Base-by-base conservation (phyloP, 2,113 vertebrate genomes). In the Notothenia rossii region DNA sequence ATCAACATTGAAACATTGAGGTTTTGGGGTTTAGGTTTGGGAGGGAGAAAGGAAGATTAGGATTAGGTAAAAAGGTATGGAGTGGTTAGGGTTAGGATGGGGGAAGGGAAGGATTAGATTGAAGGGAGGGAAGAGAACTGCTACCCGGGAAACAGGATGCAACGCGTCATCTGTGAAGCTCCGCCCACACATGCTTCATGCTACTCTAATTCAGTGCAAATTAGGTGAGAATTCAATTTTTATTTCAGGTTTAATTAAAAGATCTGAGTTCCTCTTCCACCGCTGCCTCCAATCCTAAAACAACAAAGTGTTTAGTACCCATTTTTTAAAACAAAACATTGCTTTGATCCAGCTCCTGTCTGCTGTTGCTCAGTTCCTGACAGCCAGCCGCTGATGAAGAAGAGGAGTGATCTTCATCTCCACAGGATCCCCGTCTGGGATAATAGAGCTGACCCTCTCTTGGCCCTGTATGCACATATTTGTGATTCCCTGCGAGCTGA, bases 391-490 rank as follows among this genome's bases (percentile, higher is more conserved):
- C 18, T 43, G 64, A 76, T 45, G 67, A 63, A 15, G 51, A 17
- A 18, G 50, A 10, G 49, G 50, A 10, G 49, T 1, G 71, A 48
- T n/a, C 76, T 48, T 86, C 86, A 75, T 82, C 64, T 54, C 70
- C 60, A 1, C 79, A 77, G 68, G 54, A 58, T 75, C 64, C 36
- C 29, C n/a, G 72, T 65, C 61, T 49, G 72, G 61, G 75, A 89
- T 88, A 85, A 92, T 86, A 64, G 85, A 82, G 88, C 58, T 77
- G 85, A 86, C 86, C 83, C 82, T 62, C 84, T 85, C 43, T 54
- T 76, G 79, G 86, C 65, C 77, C 67, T 4, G 29, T 88, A 89
- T 84, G 90, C 91, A 93, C 94, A 95, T 95, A 93, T 94, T 93
- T 94, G 91, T 88, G 67, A 79, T 91, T 86, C 88, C 81, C 82